Percentiles rank a stretch among this genome's conserved stretches.
Evolutionary conservation across 2,888 invertebrate species (phyloP).

Genomic region (Watsonalla cultraria): DNA sequence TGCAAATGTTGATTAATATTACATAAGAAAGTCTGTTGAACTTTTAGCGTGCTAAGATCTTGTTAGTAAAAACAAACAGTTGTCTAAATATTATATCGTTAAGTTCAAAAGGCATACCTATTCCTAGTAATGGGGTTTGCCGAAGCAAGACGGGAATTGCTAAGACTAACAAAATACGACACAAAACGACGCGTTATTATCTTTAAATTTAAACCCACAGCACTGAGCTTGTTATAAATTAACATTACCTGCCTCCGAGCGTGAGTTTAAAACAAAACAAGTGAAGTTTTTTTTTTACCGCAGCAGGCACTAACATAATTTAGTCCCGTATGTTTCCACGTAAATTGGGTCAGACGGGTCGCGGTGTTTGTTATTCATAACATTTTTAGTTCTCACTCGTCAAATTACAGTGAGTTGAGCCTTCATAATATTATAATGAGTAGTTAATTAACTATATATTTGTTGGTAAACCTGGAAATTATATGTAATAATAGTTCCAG

Average conservation of each 20-base stretch:
- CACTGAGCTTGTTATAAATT: neutral
- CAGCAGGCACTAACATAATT: conserved; percentile 6
- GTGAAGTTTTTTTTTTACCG: neutral
- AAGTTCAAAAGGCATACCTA: too few relatives aligned
- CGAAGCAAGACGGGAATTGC: too few relatives aligned
- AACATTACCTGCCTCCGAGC: neutral
- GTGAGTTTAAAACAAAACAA: neutral
- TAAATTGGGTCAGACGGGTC: conserved; percentile 32
- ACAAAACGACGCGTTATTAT: neutral
- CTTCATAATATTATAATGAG: conserved; percentile 3
- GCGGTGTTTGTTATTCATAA: conserved; percentile 28
- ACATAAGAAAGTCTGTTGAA: too few relatives aligned
- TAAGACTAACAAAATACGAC: too few relatives aligned
- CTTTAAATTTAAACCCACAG: neutral
- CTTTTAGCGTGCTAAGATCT: too few relatives aligned
- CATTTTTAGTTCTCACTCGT: conserved; percentile 37
- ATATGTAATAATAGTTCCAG: too few relatives aligned
- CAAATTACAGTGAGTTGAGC: conserved; percentile 36
- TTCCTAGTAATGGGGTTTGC: too few relatives aligned
- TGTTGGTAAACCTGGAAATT: too few relatives aligned
- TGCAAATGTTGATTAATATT: too few relatives aligned
- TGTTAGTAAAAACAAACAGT: too few relatives aligned
- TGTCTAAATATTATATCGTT: too few relatives aligned
- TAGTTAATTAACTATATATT: neutral
- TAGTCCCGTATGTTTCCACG: conserved; percentile 21